Evolutionary conservation across 2,888 invertebrate species (phyloP), one percentile per base, ranked within the genome.

Genomic region (Ectemnius continuus): DNA sequence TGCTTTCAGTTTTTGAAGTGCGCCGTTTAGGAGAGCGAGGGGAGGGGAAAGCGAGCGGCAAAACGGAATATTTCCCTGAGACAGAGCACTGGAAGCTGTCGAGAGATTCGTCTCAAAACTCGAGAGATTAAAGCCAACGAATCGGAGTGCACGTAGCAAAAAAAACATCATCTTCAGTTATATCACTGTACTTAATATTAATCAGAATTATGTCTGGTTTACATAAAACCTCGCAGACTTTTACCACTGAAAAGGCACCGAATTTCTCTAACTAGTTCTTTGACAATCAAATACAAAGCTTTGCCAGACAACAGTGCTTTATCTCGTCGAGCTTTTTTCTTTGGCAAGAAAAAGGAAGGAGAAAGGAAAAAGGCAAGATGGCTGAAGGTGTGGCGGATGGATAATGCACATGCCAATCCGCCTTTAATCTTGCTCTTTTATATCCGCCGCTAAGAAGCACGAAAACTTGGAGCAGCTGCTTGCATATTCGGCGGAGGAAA

Each of bases 401-500:
- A 52, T 52, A 52, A 52, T 52, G 52, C 59, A 74, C 76, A 65
- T 78, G 76, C 73, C 74, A 71, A 72, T 78, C 67, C 67, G 46
- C 58, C 69, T 75, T 79, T 79, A 75, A 78, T 79, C 75, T 67
- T 45, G 45, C 65, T 23, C 75, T 65, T 69, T 62, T 67, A 65
- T 62, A 70, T 67, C 52, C 73, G 63, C 52, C 52, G 72, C 75
- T 71, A 77, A 77, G 78, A 79, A 78, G 64, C 65, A 58, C 26
- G 65, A 70, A 23, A 78, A 79, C 77, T 77, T 78, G 47, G 67
- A 61, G 60, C 77, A 75, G 77, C 61, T 79, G 77, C 23, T 72
- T 36, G 36, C 36, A 67, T 75, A 64, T 45, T 26, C 56, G 57
- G 52, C 14, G 16, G n/a, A n/a, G 4, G 52, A 16, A 14, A 16